Base-by-base conservation (phyloP, 2,113 vertebrate genomes). In the Pandion haliaetus region DNA sequence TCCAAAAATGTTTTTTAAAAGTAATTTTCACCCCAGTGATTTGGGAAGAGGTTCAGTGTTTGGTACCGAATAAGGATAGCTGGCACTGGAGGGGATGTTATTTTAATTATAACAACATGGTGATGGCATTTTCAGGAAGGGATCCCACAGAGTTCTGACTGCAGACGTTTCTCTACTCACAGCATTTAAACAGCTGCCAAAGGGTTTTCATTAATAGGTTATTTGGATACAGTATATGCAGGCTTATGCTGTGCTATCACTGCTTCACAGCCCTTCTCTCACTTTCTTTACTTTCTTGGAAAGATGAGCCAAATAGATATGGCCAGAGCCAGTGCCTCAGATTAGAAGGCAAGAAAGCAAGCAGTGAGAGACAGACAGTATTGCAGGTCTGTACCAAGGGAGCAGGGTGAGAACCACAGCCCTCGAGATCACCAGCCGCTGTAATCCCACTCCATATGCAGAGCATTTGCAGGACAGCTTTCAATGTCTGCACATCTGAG, bases 31-130 rank as follows among this genome's bases (percentile, higher is more conserved):
- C 91, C 88, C 82, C 74, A 93, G 67, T 94, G 89, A 81, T 62
- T 97, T 96, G 95, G 93, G 91, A 97, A 96, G 81, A 96, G 42
- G 80, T 96, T 97, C 91, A 82, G 47, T 86, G 92, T 94, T 74
- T 82, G 97, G 54, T 81, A 88, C 85, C 79, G 90, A 69, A 97
- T 82, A 91, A 96, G 96, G 93, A 58, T 61, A 92, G 70, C 63
- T 97, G 73, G 69, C 97, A 85, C 86, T 47, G 61, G 85, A 81
- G 77, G 86, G 80, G 95, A 85, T 94, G 78, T 86, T 95, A 93
- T 94, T 98, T 97, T 97, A 94, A 71, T 90, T 91, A 92, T 85
- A 96, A 96, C 79, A 90, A 94, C 91, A 58, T 28, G 52, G 73
- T 89, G 86, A 96, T 95, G 82, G 84, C 72, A 94, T 93, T 94